These are phyloP conservation scores for Rhea pennata DNA, from an alignment of 2,113 vertebrate genomes.

Conservation along the genomic window DNA sequence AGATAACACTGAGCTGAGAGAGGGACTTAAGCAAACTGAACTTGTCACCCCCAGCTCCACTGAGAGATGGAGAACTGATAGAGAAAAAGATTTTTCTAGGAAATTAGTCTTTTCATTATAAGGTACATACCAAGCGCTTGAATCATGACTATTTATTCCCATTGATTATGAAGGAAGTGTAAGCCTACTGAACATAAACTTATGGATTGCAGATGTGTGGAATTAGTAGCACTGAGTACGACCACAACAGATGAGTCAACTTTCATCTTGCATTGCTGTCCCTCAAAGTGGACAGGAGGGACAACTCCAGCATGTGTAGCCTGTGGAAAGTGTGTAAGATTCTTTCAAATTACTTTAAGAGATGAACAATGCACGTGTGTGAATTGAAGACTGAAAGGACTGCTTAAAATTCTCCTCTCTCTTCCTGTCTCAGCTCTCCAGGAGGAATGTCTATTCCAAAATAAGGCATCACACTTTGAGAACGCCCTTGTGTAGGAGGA, in stretches of 20 bases:
- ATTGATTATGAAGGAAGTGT: background rate
- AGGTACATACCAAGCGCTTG: background rate
- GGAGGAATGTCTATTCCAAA: background rate
- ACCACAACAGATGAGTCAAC: background rate
- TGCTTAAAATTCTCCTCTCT: background rate
- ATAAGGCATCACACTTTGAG: background rate
- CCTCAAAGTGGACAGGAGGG: background rate
- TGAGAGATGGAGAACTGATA: background rate
- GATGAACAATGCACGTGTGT: background rate
- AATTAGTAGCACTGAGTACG: background rate
- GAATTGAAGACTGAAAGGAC: background rate
- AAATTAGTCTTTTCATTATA: background rate
- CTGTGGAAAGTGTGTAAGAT: background rate
- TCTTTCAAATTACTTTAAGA: background rate
- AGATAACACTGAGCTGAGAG: background rate
- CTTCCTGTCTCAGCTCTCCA: background rate
- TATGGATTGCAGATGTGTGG: background rate
- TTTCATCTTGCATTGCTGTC: background rate
- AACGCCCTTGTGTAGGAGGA: background rate
- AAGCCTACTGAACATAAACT: background rate
- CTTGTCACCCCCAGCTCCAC: background rate
- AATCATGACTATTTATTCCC: background rate
- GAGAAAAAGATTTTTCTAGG: background rate
- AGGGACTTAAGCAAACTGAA: background rate
- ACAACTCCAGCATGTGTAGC: background rate